Evolutionary conservation across 2,797 vertebrate genomes (phyloP), one percentile per base, ranked within the genome.

Genomic region (Poeciliopsis turneri): DNA sequence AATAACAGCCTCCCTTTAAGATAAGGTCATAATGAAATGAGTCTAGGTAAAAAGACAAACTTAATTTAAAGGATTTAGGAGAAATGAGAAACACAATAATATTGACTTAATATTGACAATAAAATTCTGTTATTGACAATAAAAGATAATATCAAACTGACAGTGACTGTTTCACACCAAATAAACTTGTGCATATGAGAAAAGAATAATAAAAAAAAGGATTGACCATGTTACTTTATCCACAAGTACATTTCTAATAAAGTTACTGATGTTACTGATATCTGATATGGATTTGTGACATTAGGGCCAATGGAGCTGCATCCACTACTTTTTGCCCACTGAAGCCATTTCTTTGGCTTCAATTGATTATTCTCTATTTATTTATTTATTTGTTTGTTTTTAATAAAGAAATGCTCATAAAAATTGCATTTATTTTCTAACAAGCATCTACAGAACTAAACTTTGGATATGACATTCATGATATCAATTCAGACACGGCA

Each of bases 21-120:
- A 74, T 20, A 76, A 78, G 72, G 53, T 66, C 72, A 46, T 28
- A 68, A 33, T 57, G 25, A 82, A 43, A 84, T 0, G 0, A 75
- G 18, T 39, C 28, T n/a, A 23, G n/a, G 13, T 9, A 66, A 72
- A 55, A 78, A n/a, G 8, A 4, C 4, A 3, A 28, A 46, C n/a
- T 20, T 13, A 64, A 13, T 10, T 9, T 47, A 47, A 69, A 11
- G n/a, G 25, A 74, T 5, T 1, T 20, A 4, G 46, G 51, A 59
- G 18, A 41, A 15, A 55, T 47, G 45, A 47, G 28, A 51, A 64
- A 2, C 25, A 77, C 33, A 33, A 33, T 33, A 33, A 33, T 33
- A 33, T 33, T 33, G 33, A 33, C 33, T 33, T 33, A 33, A 33
- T 39, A 39, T 39, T 39, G 36, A 39, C 36, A 39, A 39, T 39